These are phyloP conservation scores for Pantherophis guttatus DNA, from an alignment of 2,113 vertebrate species.

Conservation along the genomic window DNA sequence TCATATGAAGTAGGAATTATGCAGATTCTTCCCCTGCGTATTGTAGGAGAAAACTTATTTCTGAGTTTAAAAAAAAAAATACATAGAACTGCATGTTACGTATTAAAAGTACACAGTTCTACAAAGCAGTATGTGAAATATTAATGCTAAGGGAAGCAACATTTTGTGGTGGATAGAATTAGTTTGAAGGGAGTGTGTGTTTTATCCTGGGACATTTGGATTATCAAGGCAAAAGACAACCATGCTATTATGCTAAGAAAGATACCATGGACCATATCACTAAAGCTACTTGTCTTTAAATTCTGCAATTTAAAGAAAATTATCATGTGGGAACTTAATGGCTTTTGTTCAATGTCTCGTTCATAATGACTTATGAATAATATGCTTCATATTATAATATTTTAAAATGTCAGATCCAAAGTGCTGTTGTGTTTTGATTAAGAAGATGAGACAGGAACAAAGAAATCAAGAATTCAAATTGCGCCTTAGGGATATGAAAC, in stretches of 20 bases:
- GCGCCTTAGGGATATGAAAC: background rate
- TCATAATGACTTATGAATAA: background rate
- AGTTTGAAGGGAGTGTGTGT: background rate
- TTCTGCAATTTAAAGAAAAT: background rate
- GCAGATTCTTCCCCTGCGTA: background rate
- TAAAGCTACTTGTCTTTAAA: background rate
- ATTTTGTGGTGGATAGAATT: background rate
- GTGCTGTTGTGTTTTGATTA: background rate
- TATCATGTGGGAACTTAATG: background rate
- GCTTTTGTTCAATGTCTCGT: background rate
- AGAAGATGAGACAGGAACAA: background rate
- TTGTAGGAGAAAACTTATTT: background rate
- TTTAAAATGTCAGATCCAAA: background rate
- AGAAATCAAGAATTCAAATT: background rate
- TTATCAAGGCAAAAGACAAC: background rate
- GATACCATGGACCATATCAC: background rate
- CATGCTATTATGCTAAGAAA: background rate
- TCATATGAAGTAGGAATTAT: background rate
- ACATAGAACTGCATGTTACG: background rate
- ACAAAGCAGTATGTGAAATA: background rate
- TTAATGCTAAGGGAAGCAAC: background rate
- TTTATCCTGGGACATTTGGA: background rate
- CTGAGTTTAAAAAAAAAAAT: background rate
- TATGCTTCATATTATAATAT: background rate
- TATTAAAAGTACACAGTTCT: background rate